Conservation (phyloP, 2,797 vertebrate species). For the Coluber constrictor region DNA sequence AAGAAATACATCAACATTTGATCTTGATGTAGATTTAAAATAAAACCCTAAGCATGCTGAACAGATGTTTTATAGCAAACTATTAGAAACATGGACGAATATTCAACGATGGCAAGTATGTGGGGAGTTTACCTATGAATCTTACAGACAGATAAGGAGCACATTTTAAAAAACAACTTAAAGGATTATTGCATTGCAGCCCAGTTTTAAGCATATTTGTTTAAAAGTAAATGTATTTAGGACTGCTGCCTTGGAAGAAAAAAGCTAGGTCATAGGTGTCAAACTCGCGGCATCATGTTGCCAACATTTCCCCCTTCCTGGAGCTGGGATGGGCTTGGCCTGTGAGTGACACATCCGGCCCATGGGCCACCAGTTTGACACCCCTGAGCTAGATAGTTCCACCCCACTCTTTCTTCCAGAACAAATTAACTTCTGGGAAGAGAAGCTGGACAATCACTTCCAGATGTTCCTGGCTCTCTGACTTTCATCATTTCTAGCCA, state of each 20-base stretch:
- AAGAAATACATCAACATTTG: neutral
- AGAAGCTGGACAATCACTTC: neutral
- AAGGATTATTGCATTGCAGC: neutral
- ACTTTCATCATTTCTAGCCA: neutral
- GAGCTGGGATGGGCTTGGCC: too few relatives aligned
- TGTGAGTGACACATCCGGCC: too few relatives aligned
- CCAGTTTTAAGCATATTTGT: neutral
- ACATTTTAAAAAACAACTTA: neutral
- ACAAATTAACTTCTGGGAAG: neutral
- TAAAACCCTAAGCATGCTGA: neutral
- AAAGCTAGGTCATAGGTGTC: neutral
- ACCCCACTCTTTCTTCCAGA: neutral
- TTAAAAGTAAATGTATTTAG: neutral
- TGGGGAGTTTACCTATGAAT: neutral
- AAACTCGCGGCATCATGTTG: accelerated
- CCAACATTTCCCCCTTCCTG: neutral
- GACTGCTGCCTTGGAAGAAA: neutral
- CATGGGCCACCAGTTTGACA: too few relatives aligned
- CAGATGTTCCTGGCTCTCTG: neutral
- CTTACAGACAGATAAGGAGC: neutral
- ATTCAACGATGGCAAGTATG: neutral
- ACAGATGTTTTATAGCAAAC: neutral
- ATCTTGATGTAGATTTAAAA: neutral
- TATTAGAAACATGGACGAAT: neutral
- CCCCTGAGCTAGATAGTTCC: neutral